These are phyloP conservation scores for Scartelaos histophorus DNA, from an alignment of 2,113 vertebrate genomes.

Conservation along the genomic window DNA sequence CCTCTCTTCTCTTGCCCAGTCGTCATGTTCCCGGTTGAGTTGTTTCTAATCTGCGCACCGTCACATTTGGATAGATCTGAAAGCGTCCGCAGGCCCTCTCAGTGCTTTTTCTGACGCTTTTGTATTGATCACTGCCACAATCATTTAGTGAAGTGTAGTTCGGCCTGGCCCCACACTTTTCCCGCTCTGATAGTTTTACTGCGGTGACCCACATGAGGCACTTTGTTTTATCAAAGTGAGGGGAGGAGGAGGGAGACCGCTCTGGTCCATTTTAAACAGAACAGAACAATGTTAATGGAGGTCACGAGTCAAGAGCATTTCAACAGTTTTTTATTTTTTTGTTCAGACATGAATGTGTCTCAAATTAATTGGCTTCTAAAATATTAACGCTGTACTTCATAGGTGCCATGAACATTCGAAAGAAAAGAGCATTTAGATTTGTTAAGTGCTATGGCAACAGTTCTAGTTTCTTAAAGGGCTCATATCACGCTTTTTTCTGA, in stretches of 20 bases:
- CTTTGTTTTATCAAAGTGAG: conserved; percentile 27
- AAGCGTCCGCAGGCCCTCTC: conserved; percentile 36
- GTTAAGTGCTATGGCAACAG: no score
- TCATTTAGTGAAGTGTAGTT: conserved; percentile 46
- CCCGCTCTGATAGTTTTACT: not conserved
- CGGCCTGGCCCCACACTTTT: conserved; percentile 22
- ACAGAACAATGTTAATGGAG: not conserved
- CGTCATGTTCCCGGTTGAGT: not conserved
- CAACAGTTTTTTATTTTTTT: not conserved
- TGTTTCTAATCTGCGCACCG: not conserved
- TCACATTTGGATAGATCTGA: conserved; percentile 44
- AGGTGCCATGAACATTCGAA: no score
- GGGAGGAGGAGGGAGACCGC: conserved; percentile 36
- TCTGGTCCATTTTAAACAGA: conserved; percentile 1
- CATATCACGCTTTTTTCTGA: no score
- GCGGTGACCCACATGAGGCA: conserved; percentile 35
- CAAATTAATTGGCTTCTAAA: not conserved
- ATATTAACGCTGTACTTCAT: not conserved
- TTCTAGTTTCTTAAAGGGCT: no score
- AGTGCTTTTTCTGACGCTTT: conserved; percentile 30
- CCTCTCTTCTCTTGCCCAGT: not conserved
- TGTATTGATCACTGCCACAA: conserved; percentile 55
- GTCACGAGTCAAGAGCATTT: not conserved
- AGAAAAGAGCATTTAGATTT: no score
- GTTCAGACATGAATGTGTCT: not conserved